Base-by-base conservation (phyloP, 2,797 vertebrate species). In the Labeo calbasu region DNA sequence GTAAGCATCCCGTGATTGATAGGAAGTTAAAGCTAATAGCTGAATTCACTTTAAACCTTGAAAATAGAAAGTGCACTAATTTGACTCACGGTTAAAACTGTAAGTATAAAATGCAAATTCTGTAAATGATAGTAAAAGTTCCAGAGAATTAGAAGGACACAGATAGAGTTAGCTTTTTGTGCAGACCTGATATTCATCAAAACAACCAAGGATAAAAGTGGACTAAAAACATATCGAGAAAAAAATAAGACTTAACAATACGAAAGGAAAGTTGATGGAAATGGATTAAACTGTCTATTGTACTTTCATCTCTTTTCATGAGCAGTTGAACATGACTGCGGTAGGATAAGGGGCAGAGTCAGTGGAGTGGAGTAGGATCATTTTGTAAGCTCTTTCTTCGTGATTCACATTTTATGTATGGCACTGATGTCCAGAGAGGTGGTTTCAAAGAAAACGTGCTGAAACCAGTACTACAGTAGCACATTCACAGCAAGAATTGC, bases 401-500 rank as follows among this genome's bases (percentile, higher is more conserved):
- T 61, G 75, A 73, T 21, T 53, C 55, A 69, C 66, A 69, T 76
- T 77, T 84, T 77, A 68, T 81, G 63, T 81, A 69, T 51, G 51
- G 21, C 75, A 73, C n/a, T 66, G 59, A 78, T 72, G 80, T 71
- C 48, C 66, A 63, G 28, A 79, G 51, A 61, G 40, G 13, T 32
- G 28, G 75, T 76, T 85, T 85, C 21, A 48, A 76, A 79, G 69
- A 72, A 73, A 85, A 79, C 13, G 15, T 57, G 19, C 46, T 73
- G n/a, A 77, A 84, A 84, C 46, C n/a, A 55, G 23, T 55, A 25
- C 21, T 32, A 59, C 19, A 61, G 71, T 23, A 25, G 51, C 53
- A 69, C 32, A 77, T 85, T 83, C 40, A 87, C 10, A 15, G 36
- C n/a, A 32, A 82, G 53, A 79, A 87, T 69, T 82, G 72, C 69